Percentiles rank a stretch among this genome's conserved stretches.
These are phyloP conservation scores for Hylaea fasciaria DNA, from an alignment of 2,888 invertebrate genomes.

Conservation along the genomic window DNA sequence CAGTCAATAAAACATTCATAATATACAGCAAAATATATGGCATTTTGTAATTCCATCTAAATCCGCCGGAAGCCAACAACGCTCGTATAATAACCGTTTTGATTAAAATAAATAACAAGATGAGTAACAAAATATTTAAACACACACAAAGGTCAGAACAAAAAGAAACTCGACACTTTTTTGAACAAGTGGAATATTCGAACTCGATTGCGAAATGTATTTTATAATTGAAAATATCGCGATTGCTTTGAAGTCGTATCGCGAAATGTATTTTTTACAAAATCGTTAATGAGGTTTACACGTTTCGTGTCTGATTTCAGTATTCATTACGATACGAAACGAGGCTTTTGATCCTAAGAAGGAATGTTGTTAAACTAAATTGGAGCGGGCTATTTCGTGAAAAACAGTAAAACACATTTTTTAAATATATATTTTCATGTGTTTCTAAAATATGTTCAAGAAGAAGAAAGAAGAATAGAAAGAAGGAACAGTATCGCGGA, in stretches of 20 bases:
- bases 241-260: background rate
- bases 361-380: background rate
- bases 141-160: conserved; percentile 9
- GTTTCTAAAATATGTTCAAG: too few species aligned
- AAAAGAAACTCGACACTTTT: conserved; percentile 18
- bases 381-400: too few species aligned
- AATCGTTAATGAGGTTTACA: conserved; percentile 6
- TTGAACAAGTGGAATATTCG: conserved; percentile 7
- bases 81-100: conserved; percentile 17
- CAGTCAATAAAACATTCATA: too few species aligned
- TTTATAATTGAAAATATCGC: conserved; percentile 8
- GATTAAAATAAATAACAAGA: conserved; percentile 12
- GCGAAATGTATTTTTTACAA: background rate
- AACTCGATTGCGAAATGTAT: background rate
- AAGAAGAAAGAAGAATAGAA: too few species aligned
- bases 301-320: background rate
- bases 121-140: conserved; percentile 11
- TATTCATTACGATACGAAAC: background rate
- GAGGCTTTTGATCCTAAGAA: background rate
- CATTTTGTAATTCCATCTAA: background rate
- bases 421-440: background rate
- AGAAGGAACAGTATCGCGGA: background rate
- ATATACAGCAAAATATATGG: background rate
- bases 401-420: too few species aligned
- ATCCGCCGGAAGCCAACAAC: conserved; percentile 11